These are phyloP conservation scores for Xenentodon cancila DNA, from an alignment of 2,797 vertebrate genomes.

Conservation along the genomic window DNA sequence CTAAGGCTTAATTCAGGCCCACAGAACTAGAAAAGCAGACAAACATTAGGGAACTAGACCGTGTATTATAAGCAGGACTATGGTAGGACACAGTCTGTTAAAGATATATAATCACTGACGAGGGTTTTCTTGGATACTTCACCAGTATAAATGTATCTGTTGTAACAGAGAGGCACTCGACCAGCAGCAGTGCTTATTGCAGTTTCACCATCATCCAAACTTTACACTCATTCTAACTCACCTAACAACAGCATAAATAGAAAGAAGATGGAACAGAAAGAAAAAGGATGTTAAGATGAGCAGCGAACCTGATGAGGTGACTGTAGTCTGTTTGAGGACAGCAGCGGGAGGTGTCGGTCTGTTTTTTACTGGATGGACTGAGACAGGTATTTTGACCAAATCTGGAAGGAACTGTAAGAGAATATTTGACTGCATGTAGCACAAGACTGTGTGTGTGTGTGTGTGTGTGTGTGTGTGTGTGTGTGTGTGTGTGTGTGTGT, in stretches of 20 bases:
- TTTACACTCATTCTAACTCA: neutral
- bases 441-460: neutral
- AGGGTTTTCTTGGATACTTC: no score
- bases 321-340: constrained; percentile 52
- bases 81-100: no score
- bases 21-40: neutral
- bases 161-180: no score
- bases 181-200: neutral
- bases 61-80: no score
- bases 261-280: constrained; percentile 1
- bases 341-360: neutral
- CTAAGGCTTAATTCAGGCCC: constrained; percentile 3
- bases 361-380: constrained; percentile 27
- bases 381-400: constrained; percentile 14
- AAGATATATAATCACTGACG: no score
- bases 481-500: neutral
- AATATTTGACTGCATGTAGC: constrained; percentile 7
- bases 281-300: neutral
- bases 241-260: neutral
- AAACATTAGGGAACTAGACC: no score
- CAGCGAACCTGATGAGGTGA: constrained; percentile 67
- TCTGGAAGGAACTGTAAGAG: constrained; percentile 37
- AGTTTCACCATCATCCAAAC: neutral
- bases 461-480: neutral
- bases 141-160: no score